Percentiles rank a stretch among this genome's conserved stretches.
These are phyloP conservation scores for Melanotaenia parkinsoni DNA, from an alignment of 2,797 vertebrate genomes.

Conservation along the genomic window DNA sequence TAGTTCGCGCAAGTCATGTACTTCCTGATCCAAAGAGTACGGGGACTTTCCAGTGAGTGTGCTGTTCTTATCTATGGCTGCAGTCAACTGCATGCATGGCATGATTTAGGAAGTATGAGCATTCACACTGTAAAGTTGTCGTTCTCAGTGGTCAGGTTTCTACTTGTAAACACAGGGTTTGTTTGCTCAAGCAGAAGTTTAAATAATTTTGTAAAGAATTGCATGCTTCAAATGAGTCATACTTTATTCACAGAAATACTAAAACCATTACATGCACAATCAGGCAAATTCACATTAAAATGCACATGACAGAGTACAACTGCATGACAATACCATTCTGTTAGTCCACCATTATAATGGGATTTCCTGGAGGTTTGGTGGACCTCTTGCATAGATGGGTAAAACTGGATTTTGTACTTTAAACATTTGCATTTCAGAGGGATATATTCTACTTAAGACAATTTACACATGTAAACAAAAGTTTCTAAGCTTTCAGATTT, in stretches of 20 bases:
- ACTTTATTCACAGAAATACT: background rate
- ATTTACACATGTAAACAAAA: background rate
- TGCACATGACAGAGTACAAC: too few relatives aligned
- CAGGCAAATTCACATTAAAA: background rate
- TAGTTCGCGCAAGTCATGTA: too few relatives aligned
- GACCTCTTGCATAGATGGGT: too few relatives aligned
- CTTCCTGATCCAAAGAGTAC: background rate
- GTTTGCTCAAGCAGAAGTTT: background rate
- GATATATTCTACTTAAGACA: background rate
- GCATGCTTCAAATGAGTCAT: background rate
- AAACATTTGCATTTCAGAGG: background rate
- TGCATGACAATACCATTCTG: too few relatives aligned
- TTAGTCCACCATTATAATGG: too few relatives aligned
- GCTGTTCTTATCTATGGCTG: slow-evolving; percentile 24
- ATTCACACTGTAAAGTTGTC: background rate
- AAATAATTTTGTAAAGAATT: background rate
- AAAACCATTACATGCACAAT: background rate
- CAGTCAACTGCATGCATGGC: slow-evolving; percentile 22
- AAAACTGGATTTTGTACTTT: too few relatives aligned
- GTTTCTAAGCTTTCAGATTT: background rate
- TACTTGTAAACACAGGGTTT: background rate
- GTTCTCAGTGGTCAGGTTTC: background rate
- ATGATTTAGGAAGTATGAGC: background rate
- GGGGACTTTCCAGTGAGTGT: slow-evolving; percentile 54
- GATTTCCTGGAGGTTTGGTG: too few relatives aligned